Evolutionary conservation across 2,113 vertebrate species (phyloP), one percentile per base, ranked within the genome.

Genomic region (Gadus macrocephalus): DNA sequence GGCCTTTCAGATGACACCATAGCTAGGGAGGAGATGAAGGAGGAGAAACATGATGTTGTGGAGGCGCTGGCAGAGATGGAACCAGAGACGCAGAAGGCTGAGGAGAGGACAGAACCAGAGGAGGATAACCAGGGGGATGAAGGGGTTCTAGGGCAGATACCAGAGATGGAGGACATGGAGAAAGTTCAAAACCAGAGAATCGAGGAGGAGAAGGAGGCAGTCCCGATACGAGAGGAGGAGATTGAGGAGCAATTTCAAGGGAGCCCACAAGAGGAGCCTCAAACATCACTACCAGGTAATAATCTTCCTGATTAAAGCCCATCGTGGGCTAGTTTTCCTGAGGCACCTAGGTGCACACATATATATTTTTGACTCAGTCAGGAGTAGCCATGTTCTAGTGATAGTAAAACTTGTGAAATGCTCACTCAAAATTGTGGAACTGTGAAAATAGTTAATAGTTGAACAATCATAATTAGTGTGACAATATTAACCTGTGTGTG

Each of bases 1-100:
- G 1, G 1, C 1, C 16, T 31, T 75, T 1, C 60, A 88, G 86
- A 67, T 0, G 11, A 65, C 49, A 19, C 3, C 53, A 5, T 2
- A 27, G 53, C 7, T 9, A 69, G 59, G 31, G 9, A 19, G 31
- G 17, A 19, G 17, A 19, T 56, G 5, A 17, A 25, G 56, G 31
- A 42, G 31, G 20, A 35, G 66, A 3, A n/a, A n/a, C 7, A 14
- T 9, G 42, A 49, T 14, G 61, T 15, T 8, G 61, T 25, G 22
- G 61, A 62, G 25, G 27, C 8, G 42, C 42, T 11, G 42, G 12
- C 42, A 17, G 3, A 66, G 65, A 20, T 3, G 20, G 42, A 73
- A 22, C 15, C 66, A 16, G 58, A 70, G 1, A 4, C 16, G 27
- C 25, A 15, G 42, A 14, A 53, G 16, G 42, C n/a, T 9, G 38